Evolutionary conservation across 1,140 invertebrate species (phyloP).

Genomic region (Eriocheir sinensis): DNA sequence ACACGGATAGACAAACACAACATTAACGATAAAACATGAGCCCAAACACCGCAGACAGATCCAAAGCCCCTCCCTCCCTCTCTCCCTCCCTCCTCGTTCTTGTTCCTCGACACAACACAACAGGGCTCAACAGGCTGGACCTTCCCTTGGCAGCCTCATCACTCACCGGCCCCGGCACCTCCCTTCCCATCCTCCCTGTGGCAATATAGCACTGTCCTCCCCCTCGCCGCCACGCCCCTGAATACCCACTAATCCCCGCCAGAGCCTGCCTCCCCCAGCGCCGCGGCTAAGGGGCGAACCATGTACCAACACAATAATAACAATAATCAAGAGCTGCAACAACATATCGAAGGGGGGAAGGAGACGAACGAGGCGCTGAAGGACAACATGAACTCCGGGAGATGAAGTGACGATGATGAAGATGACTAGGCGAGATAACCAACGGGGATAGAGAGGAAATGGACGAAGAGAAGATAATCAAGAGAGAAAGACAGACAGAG

Average conservation of each 20-base stretch:
- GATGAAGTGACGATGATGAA: neutral
- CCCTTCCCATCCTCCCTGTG: neutral
- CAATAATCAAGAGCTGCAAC: slow-evolving; percentile 40
- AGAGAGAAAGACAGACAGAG: neutral
- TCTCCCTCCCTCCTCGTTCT: neutral
- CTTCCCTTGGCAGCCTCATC: neutral
- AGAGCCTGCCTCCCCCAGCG: slow-evolving; percentile 18
- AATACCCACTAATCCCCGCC: slow-evolving; percentile 45
- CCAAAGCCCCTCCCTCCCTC: neutral
- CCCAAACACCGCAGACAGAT: neutral
- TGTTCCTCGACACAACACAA: neutral
- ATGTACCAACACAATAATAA: slow-evolving; percentile 48
- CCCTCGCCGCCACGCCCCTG: slow-evolving; percentile 29
- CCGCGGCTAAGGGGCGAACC: slow-evolving; percentile 23
- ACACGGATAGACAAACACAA: no score
- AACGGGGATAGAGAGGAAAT: neutral
- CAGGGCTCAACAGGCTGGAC: slow-evolving; percentile 5
- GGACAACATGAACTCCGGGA: neutral
- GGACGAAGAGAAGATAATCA: neutral
- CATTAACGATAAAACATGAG: no score
- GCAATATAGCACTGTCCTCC: slow-evolving; percentile 40
- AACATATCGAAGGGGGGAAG: neutral
- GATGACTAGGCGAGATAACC: no score
- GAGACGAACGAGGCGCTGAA: neutral
- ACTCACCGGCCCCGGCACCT: neutral